phyloP scores from a whole-genome alignment of 1,140 invertebrate genomes.

The Linepithema humile region DNA sequence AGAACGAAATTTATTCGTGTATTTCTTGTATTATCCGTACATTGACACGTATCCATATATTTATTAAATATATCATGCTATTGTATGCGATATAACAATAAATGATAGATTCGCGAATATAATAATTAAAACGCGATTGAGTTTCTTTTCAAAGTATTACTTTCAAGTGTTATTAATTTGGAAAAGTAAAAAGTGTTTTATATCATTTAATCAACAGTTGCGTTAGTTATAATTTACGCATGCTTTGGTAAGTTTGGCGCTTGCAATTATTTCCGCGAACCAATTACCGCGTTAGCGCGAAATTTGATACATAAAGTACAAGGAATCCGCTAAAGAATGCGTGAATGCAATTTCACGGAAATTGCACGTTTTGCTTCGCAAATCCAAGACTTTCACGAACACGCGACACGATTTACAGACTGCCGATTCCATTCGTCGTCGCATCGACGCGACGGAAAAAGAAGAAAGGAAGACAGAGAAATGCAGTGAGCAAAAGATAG shows the following conservation, averaged over 20 bases:
- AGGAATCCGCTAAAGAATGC: constrained; percentile 1
- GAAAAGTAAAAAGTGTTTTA: not conserved
- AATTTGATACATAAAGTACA: not conserved
- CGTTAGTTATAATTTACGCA: not conserved
- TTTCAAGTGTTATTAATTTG: not conserved
- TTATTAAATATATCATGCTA: not conserved
- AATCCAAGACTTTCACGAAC: constrained; percentile 22
- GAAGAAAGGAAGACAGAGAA: not conserved
- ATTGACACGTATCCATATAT: not conserved
- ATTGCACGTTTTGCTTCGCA: not conserved
- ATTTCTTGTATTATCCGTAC: not conserved
- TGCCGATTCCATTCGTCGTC: not conserved
- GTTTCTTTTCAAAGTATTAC: not conserved
- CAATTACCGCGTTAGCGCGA: not conserved
- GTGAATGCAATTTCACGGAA: constrained; percentile 27
- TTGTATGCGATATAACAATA: not conserved
- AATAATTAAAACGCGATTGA: not conserved
- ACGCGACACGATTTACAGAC: not conserved
- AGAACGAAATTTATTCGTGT: not conserved
- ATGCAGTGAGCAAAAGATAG: not conserved
- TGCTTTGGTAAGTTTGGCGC: not conserved
- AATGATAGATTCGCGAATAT: not conserved
- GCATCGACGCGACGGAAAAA: not conserved
- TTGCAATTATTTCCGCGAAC: not conserved
- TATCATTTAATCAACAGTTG: no score